These are phyloP conservation scores for Bungarus multicinctus DNA, from an alignment of 2,113 vertebrate genomes.

Conservation along the genomic window DNA sequence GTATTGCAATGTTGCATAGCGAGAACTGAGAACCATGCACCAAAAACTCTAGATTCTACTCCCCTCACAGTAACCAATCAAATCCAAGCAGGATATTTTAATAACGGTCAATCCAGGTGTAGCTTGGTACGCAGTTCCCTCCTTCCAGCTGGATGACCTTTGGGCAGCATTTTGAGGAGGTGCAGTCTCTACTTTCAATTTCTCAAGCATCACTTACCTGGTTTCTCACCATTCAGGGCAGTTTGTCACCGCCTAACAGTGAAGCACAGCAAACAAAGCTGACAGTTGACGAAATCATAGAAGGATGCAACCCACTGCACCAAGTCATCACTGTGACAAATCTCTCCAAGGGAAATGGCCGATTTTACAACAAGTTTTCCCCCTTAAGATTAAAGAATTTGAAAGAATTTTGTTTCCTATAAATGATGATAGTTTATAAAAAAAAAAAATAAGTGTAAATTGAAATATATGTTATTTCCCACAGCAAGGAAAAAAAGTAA, in stretches of 20 bases:
- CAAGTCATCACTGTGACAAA: background rate
- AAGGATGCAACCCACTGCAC: background rate
- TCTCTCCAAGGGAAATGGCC: background rate
- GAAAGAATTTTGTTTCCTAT: background rate
- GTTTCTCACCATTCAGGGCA: background rate
- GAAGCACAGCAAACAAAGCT: background rate
- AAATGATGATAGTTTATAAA: background rate
- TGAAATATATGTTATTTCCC: background rate
- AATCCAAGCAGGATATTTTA: background rate
- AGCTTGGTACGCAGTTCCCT: background rate
- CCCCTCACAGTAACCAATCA: background rate
- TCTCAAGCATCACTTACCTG: background rate
- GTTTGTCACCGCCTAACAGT: background rate
- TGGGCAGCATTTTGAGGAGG: background rate
- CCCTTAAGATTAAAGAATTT: too few relatives aligned
- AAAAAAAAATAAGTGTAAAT: background rate
- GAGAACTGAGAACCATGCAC: background rate
- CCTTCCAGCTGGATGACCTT: background rate
- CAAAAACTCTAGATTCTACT: background rate
- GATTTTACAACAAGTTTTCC: too few relatives aligned
- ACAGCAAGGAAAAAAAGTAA: background rate
- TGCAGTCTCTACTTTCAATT: background rate
- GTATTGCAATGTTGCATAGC: background rate
- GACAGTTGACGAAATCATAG: background rate
- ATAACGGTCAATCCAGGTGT: too few relatives aligned